These are phyloP conservation scores for Rhinoderma darwinii DNA, from an alignment of 2,113 vertebrate species.

Conservation along the genomic window DNA sequence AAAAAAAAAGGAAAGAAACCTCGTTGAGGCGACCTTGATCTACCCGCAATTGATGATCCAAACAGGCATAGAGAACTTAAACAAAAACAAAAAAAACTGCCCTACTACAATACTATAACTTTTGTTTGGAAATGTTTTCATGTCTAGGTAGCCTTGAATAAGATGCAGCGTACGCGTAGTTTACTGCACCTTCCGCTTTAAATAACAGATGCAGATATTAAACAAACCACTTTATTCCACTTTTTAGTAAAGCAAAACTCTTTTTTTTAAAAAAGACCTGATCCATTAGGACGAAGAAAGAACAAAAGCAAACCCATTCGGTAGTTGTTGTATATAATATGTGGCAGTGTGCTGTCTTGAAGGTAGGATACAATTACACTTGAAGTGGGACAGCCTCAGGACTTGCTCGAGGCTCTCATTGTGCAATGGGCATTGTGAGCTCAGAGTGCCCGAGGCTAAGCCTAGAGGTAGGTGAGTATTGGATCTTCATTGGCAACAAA, in stretches of 20 bases:
- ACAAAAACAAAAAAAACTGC: too few relatives aligned
- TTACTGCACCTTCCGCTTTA: neutral
- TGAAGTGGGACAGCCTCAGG: conserved; percentile 54
- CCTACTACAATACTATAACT: neutral
- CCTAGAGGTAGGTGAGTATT: conserved; percentile 41
- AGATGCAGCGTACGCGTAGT: too few relatives aligned
- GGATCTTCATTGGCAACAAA: conserved; percentile 40
- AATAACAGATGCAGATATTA: conserved; percentile 16
- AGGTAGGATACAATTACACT: conserved; percentile 53
- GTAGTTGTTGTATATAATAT: conserved; percentile 43
- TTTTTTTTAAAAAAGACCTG: neutral
- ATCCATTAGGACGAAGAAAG: conserved; percentile 24
- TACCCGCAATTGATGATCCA: too few relatives aligned
- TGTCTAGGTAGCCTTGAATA: neutral
- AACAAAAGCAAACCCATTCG: conserved; percentile 26
- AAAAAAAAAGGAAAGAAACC: too few relatives aligned
- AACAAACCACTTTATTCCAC: neutral
- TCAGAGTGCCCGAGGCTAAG: conserved; percentile 42
- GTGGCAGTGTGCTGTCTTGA: conserved; percentile 35
- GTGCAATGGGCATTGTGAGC: conserved; percentile 51
- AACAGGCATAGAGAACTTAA: too few relatives aligned
- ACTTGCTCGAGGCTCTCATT: conserved; percentile 38
- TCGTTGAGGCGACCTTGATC: too few relatives aligned
- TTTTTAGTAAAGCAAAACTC: neutral
- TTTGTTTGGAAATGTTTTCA: neutral